Conservation (phyloP, 2,113 vertebrate species). For the Pluvialis apricaria region DNA sequence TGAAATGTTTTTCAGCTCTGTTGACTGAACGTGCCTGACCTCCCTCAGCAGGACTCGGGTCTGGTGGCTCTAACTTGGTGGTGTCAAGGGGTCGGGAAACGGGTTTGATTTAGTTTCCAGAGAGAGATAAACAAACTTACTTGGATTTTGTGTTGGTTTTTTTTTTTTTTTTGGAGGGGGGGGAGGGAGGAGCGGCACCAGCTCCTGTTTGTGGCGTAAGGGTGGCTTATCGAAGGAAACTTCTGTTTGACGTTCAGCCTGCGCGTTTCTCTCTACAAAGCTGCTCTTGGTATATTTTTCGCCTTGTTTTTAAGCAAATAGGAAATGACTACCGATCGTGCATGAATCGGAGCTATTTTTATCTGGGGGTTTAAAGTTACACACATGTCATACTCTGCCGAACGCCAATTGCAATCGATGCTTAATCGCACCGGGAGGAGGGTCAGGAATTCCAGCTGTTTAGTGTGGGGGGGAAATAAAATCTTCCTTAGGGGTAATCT, state of each 20-base stretch:
- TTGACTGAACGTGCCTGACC: neutral
- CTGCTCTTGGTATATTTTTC: neutral
- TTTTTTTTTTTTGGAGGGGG: neutral
- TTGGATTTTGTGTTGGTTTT: constrained; percentile 25
- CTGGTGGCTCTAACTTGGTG: neutral
- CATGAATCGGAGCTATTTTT: constrained; percentile 74
- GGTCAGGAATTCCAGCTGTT: constrained; percentile 64
- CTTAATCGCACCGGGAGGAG: constrained; percentile 14
- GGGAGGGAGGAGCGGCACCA: neutral
- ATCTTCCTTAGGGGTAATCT: neutral
- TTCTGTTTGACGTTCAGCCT: constrained; percentile 37
- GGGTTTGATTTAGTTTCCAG: constrained; percentile 26
- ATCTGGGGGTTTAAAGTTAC: constrained; percentile 68
- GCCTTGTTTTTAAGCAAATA: constrained; percentile 71
- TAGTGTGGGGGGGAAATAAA: neutral
- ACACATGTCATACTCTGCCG: constrained; percentile 42
- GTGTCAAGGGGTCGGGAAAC: neutral
- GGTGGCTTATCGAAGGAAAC: constrained; percentile 54
- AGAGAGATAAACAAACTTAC: constrained; percentile 59
- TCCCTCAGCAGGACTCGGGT: neutral
- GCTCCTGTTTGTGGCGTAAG: constrained; percentile 4
- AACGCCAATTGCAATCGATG: constrained; percentile 63
- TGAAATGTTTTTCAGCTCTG: neutral
- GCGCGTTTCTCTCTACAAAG: neutral
- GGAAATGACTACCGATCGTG: constrained; percentile 65